Base-by-base conservation (phyloP, 1,140 invertebrate species). In the Agraylea sexmaculata region DNA sequence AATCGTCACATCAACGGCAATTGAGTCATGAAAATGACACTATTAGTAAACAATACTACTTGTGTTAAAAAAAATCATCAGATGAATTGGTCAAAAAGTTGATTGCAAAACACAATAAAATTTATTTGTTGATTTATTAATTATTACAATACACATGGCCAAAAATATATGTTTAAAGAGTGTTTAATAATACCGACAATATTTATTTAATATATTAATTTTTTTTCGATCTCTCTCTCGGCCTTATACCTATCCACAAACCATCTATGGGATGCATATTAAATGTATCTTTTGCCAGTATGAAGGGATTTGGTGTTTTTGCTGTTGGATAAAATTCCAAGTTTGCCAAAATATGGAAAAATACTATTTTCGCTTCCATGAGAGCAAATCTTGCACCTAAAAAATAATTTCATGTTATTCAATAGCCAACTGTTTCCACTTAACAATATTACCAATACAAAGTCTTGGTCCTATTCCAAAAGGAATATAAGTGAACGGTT, bases 401-500 rank as follows among this genome's bases (percentile, higher is more conserved):
- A 46, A 46, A 6, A 28, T 4, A 28, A 25, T 20, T 18, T 16
- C 16, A 13, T 3, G 4, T 6, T 16, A 19, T n/a, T 18, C 18
- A 18, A 18, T 19, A 25, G 6, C n/a, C 6, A 25, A 25, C 6
- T 25, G 23, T 25, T n/a, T n/a, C n/a, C n/a, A n/a, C n/a, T n/a
- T n/a, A 16, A 10, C 15, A 11, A 8, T 22, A 12, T 40, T 40
- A 50, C 49, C 49, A 29, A 50, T 50, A 34, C 49, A 50, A 32
- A 47, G 62, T 45, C 70, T 50, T 3, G 66, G 68, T 12, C 71
- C 71, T 10, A 53, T 51, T 27, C 69, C 67, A 50, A 74, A 74
- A 2, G 71, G 66, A 32, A 70, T 44, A 46, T 58, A 71, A 7
- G 55, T 42, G 40, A 55, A 68, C 2, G 56, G 60, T 16, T 54